A percentile compares a stretch with the other conserved stretches of the same genome.
Evolutionary conservation across 2,797 vertebrate genomes (phyloP).

Genomic region (Trematomus bernacchii): DNA sequence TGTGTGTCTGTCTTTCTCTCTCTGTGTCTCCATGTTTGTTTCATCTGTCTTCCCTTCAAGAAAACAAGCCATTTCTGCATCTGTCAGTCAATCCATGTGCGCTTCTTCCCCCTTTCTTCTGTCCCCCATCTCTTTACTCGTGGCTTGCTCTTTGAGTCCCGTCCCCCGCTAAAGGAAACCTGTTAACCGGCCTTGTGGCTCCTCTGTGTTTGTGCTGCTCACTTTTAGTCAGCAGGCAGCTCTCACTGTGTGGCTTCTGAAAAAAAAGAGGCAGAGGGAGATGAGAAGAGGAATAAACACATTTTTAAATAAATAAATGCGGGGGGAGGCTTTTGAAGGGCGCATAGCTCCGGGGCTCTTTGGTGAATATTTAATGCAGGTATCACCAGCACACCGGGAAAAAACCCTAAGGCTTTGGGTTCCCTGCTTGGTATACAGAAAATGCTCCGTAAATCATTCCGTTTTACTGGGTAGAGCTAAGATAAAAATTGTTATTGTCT

Average conservation of each 20-base stretch:
- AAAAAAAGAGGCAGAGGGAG: slow-evolving; percentile 54
- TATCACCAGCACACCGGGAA: slow-evolving; percentile 60
- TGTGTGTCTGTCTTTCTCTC: neutral
- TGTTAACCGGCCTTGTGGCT: slow-evolving; percentile 65
- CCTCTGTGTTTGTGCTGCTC: slow-evolving; percentile 59
- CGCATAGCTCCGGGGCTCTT: slow-evolving; percentile 67
- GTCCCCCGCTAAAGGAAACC: slow-evolving; percentile 58
- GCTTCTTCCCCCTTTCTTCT: slow-evolving; percentile 5
- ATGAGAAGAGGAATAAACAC: slow-evolving; percentile 79
- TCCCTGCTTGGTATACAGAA: slow-evolving; percentile 43
- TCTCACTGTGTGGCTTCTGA: slow-evolving; percentile 57
- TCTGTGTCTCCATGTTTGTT: neutral
- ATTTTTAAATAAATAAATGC: slow-evolving; percentile 82
- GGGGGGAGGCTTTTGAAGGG: slow-evolving; percentile 76
- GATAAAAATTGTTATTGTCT: slow-evolving; percentile 11
- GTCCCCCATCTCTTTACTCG: slow-evolving; percentile 29
- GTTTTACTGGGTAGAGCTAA: neutral
- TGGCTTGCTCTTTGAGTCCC: slow-evolving; percentile 34
- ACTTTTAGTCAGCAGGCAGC: slow-evolving; percentile 62
- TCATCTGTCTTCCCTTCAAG: slow-evolving; percentile 13
- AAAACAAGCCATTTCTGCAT: slow-evolving; percentile 10
- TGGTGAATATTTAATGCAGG: slow-evolving; percentile 80
- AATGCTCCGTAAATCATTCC: slow-evolving; percentile 55
- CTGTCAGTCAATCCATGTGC: slow-evolving; percentile 5
- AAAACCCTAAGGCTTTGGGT: slow-evolving; percentile 54